phyloP scores from a whole-genome alignment of 53 echinoderm and acorn worm species.

The Zoroaster sp. region DNA sequence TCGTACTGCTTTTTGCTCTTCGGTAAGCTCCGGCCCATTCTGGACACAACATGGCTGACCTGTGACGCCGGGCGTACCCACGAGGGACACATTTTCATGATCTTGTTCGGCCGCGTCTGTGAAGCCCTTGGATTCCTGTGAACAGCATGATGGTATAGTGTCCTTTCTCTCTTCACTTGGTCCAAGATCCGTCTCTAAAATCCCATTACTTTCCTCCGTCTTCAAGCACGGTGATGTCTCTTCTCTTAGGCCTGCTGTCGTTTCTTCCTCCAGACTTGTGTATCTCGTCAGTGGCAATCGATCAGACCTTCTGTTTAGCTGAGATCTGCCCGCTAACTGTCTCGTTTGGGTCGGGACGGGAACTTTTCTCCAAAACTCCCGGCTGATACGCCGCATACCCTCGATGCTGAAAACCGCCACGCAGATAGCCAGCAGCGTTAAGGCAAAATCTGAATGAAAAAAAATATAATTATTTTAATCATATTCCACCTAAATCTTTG shows the following conservation, averaged over 20 bases:
- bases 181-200: too few relatives aligned
- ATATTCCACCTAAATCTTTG: too few relatives aligned
- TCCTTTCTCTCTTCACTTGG: background rate
- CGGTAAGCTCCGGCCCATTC: background rate
- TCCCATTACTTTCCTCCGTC: background rate
- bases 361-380: background rate
- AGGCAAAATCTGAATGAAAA: constrained; percentile 12
- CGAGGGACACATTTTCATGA: background rate
- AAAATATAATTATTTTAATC: too few relatives aligned
- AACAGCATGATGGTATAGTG: background rate
- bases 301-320: background rate
- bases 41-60: background rate
- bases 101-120: too few relatives aligned
- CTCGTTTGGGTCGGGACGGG: background rate
- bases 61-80: background rate
- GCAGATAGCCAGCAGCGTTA: background rate
- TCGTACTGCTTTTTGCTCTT: background rate
- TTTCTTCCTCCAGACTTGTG: background rate
- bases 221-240: background rate
- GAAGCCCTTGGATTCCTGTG: background rate
- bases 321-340: background rate
- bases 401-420: background rate
- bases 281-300: background rate
- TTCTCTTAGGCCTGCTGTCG: background rate
- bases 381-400: constrained; percentile 24